These are phyloP conservation scores for Gila robusta DNA, from an alignment of 2,797 vertebrate species.

Conservation along the genomic window DNA sequence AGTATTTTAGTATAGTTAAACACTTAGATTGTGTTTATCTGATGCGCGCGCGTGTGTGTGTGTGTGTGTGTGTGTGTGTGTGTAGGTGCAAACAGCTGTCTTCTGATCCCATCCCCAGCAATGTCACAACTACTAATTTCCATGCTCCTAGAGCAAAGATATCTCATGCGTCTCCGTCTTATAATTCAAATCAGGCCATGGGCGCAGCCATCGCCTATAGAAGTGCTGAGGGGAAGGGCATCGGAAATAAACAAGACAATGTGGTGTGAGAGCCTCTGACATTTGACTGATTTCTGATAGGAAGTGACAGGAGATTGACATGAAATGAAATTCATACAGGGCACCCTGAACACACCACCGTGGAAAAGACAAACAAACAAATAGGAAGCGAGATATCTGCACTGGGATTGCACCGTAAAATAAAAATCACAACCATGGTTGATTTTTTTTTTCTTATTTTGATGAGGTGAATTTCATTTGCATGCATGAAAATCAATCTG, in stretches of 20 bases:
- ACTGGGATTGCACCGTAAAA: conserved; percentile 34
- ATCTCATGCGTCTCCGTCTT: conserved; percentile 81
- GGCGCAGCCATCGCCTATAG: conserved; percentile 80
- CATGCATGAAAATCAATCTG: conserved; percentile 58
- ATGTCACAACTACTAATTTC: conserved; percentile 83
- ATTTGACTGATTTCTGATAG: conserved; percentile 84
- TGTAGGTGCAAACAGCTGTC: conserved; percentile 79
- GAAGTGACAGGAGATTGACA: conserved; percentile 87
- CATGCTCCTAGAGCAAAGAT: conserved; percentile 84
- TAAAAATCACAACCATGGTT: conserved; percentile 50
- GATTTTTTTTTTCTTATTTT: conserved; percentile 12
- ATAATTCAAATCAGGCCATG: conserved; percentile 82
- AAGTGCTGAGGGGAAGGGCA: conserved; percentile 85
- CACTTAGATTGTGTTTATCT: conserved; percentile 28
- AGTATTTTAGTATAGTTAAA: conserved; percentile 21
- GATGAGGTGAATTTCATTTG: conserved; percentile 58
- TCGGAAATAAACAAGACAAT: conserved; percentile 83
- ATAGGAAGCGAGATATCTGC: conserved; percentile 53
- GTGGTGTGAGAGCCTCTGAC: conserved; percentile 77
- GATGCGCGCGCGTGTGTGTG: conserved; percentile 36
- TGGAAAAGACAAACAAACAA: conserved; percentile 75
- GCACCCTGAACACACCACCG: conserved; percentile 75
- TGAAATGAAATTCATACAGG: conserved; percentile 86
- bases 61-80: conserved; percentile 61
- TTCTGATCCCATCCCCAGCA: conserved; percentile 74